phyloP scores from a whole-genome alignment of 92 coral and sea anemone species.

The Porites divaricata region DNA sequence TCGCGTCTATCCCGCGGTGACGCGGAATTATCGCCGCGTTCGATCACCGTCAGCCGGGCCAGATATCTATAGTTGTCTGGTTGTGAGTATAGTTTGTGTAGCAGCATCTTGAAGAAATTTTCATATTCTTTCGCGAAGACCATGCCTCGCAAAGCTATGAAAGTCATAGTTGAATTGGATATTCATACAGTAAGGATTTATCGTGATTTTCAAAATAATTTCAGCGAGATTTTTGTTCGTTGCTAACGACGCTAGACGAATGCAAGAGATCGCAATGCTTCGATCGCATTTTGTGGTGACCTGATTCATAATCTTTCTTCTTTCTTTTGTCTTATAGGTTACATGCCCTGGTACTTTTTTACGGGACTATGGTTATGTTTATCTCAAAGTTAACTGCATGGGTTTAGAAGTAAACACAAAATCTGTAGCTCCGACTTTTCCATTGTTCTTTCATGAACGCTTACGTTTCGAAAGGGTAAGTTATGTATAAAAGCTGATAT shows the following conservation, averaged over 20 bases:
- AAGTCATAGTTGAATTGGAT: conserved; percentile 95
- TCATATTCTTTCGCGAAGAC: not conserved
- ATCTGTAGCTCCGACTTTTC: conserved; percentile 97
- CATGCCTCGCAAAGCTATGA: conserved; percentile 99
- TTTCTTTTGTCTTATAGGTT: conserved; percentile 58
- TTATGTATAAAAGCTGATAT: not conserved
- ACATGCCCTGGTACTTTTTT: conserved; percentile 97
- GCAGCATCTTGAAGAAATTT: not conserved
- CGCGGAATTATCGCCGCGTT: conserved; percentile 64
- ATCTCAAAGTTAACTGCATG: conserved; percentile 95
- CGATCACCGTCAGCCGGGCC: not conserved
- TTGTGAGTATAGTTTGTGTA: not conserved
- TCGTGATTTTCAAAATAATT: conserved; percentile 19
- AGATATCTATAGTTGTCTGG: not conserved
- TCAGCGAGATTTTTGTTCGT: conserved; percentile 41
- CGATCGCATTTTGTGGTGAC: not conserved
- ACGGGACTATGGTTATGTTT: conserved; percentile 97
- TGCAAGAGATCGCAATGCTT: conserved; percentile 21
- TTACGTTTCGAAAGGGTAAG: conserved; percentile 96
- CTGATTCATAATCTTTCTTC: not conserved
- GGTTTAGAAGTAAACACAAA: conserved; percentile 95
- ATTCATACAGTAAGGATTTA: conserved; percentile 85
- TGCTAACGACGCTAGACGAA: conserved; percentile 96
- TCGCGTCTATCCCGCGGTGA: conserved; percentile 78
- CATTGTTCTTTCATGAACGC: conserved; percentile 96